Base-by-base conservation (phyloP, 1,140 invertebrate species). In the Drosophila parvula region DNA sequence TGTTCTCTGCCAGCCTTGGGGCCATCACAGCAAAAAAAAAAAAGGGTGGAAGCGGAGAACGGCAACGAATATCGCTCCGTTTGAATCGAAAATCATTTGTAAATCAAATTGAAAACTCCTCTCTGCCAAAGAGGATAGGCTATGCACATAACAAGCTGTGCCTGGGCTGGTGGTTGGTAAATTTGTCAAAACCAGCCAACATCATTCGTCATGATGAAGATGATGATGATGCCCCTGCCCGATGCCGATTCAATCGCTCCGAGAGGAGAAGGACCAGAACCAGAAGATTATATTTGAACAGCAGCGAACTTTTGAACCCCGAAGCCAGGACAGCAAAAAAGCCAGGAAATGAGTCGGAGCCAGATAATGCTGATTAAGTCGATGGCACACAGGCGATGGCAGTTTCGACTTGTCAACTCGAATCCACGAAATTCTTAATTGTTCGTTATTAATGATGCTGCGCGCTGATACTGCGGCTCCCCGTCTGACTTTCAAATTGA, bases 391-490 rank as follows among this genome's bases (percentile, higher is more conserved):
- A 56, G 63, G 59, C 59, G 44, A 30, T 28, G 55, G 62, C 62
- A 45, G 62, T 65, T 69, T 48, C 68, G 44, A 59, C 68, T 71
- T 71, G 65, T 79, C 75, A 70, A 71, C 76, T 79, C 62, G 62
- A 61, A 79, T 79, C 64, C 70, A 75, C 63, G 71, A 75, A 71
- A 73, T 81, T 83, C 80, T 83, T 83, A 83, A 82, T 82, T 82
- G 80, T 82, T 83, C 81, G 80, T 83, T 82, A 82, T 82, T 83
- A 82, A 82, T 82, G 79, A 82, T 82, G 75, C 56, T 67, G 44
- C 71, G 44, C 77, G 5, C 51, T 75, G 64, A 67, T 74, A 73
- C 36, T 40, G 43, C 43, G 44, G 38, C 57, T 68, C 53, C 53
- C 30, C 50, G 12, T 73, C 51, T 75, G 79, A 83, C 63, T 83